Base-by-base conservation (phyloP, 1,140 invertebrate species). In the Glossosoma conforme region DNA sequence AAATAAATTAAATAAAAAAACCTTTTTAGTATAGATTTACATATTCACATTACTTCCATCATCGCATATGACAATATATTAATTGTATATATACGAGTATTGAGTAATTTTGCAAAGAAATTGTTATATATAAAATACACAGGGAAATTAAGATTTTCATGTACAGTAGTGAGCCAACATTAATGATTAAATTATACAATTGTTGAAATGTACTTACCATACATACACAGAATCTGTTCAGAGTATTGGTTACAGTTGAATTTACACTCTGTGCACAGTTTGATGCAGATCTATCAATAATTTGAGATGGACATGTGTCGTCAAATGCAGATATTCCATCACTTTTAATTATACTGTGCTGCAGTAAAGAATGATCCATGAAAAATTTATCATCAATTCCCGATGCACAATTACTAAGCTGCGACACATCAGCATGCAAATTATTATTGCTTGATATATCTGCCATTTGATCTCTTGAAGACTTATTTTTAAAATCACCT, bases 201-300 rank as follows among this genome's bases (percentile, higher is more conserved):
- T 36, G 11, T 8, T 9, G 17, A 49, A 41, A 35, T 0, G 35
- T 4, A 44, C 49, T 37, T 44, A 52, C 49, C 41, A 52, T 30
- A 19, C 41, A 52, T 32, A 52, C 35, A 37, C 49, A 52, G 38
- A 52, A 52, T 28, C 41, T 36, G 20, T 45, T 44, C 24, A 52
- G 42, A 32, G 44, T 41, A 25, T 30, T 42, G 2, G 35, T 21
- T 18, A 52, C 11, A 22, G 37, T 37, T 11, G 32, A 15, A 28
- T 44, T 15, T n/a, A 14, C 22, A 15, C 32, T 36, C 22, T 42
- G 17, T 18, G 36, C 13, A 4, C 5, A 18, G n/a, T 43, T 28
- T 13, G 21, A 43, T 5, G n/a, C n/a, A n/a, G n/a, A n/a, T n/a
- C n/a, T n/a, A n/a, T n/a, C n/a, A 25, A 3, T 38, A 18, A 38